Percentiles rank a stretch among this genome's conserved stretches.
Evolutionary conservation across 2,797 vertebrate species (phyloP).

Genomic region (Allobates femoralis): DNA sequence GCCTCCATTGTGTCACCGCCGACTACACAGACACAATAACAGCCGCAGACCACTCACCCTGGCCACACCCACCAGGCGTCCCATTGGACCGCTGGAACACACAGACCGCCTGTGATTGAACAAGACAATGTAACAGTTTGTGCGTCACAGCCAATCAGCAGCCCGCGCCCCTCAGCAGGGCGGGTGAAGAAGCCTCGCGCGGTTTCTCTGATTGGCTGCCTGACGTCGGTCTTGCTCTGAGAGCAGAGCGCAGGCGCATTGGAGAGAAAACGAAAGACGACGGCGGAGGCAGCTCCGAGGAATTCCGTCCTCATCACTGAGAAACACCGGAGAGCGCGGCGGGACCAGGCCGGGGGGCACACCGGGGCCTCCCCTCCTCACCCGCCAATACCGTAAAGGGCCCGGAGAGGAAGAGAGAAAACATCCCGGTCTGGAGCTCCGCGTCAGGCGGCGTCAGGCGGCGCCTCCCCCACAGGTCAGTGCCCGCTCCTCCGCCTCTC

Average conservation of each 20-base stretch:
- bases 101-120: neutral
- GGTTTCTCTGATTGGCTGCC: neutral
- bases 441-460: neutral
- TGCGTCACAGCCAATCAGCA: neutral
- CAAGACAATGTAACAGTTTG: neutral
- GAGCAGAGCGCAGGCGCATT: conserved; percentile 34
- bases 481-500: neutral
- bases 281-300: conserved; percentile 27
- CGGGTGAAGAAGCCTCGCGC: neutral
- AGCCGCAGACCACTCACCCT: neutral
- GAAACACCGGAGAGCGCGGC: neutral
- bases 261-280: conserved; percentile 36
- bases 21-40: conserved; percentile 27
- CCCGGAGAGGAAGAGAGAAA: neutral
- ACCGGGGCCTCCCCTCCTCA: neutral
- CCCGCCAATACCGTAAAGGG: no score
- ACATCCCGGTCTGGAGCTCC: neutral
- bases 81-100: neutral
- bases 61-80: neutral
- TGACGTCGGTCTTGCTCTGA: neutral
- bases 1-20: neutral
- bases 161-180: no score
- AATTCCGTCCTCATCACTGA: neutral
- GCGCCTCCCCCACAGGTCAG: neutral
- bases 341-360: neutral